Conservation (phyloP, 2,888 invertebrate genomes). For the Agelastica alni region DNA sequence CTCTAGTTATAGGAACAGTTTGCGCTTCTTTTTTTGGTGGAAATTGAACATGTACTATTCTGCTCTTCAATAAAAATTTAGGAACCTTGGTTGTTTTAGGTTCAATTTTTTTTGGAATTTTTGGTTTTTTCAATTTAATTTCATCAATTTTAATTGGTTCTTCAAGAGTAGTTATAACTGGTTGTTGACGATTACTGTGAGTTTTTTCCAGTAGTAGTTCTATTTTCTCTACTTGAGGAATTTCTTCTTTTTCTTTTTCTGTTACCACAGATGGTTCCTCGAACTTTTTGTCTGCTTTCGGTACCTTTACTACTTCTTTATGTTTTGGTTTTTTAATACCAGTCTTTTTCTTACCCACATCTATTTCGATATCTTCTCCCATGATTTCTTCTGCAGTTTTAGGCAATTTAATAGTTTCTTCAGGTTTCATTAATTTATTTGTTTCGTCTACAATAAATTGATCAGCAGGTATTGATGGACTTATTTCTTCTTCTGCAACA, state of each 20-base stretch:
- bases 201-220: conserved; percentile 33
- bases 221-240: conserved; percentile 17
- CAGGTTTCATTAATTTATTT: conserved; percentile 28
- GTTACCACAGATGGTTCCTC: conserved; percentile 43
- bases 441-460: conserved; percentile 35
- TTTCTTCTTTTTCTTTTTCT: conserved; percentile 40
- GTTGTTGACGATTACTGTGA: conserved; percentile 49
- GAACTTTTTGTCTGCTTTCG: conserved; percentile 12
- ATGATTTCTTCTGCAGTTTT: conserved; percentile 44
- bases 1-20: conserved; percentile 50
- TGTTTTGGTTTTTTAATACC: conserved; percentile 48
- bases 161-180: conserved; percentile 48
- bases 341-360: conserved; percentile 36
- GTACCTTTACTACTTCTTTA: conserved; percentile 37
- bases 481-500: conserved; percentile 19
- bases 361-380: conserved; percentile 42
- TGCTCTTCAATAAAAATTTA: conserved; percentile 58
- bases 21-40: conserved; percentile 54
- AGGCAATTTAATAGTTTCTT: too few relatives aligned
- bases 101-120: conserved; percentile 50
- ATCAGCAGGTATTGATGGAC: conserved; percentile 26
- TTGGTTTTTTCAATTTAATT: conserved; percentile 58
- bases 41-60: conserved; percentile 55
- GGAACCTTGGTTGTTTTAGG: conserved; percentile 51
- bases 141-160: conserved; percentile 60